Conservation (phyloP, 2,797 vertebrate genomes). For the Danio aesculapii region DNA sequence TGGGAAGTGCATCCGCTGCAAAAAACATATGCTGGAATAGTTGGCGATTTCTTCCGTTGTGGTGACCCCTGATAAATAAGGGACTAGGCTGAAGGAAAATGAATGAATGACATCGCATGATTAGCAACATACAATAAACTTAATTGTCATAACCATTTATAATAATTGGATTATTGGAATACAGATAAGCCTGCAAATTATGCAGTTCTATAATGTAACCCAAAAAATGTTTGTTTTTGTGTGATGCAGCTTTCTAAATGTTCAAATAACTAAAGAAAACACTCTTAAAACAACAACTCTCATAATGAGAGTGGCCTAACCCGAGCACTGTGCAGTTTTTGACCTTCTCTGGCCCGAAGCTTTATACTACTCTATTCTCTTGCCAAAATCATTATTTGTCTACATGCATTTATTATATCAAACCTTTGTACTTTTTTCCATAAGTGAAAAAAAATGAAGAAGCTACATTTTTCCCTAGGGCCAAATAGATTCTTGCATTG, state of each 20-base stretch:
- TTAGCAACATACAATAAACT: not conserved
- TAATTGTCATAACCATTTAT: not conserved
- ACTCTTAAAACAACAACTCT: not conserved
- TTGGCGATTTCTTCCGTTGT: no score
- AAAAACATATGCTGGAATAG: no score
- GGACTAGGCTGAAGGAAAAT: no score
- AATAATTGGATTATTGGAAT: not conserved
- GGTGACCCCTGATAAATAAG: no score
- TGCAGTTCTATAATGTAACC: not conserved
- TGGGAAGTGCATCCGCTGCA: no score
- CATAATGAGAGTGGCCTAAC: not conserved
- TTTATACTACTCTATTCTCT: not conserved
- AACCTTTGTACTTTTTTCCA: conserved; percentile 3
- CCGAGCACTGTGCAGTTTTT: not conserved
- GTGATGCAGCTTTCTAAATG: not conserved
- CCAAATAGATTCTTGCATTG: not conserved
- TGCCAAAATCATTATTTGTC: conserved; percentile 35
- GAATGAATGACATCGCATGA: not conserved
- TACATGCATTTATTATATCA: conserved; percentile 8
- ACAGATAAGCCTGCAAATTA: not conserved
- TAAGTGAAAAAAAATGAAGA: not conserved
- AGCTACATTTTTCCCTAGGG: not conserved
- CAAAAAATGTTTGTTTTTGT: not conserved
- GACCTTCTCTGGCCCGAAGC: conserved; percentile 4
- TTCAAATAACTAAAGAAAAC: conserved; percentile 1